A percentile compares a stretch with the other conserved stretches of the same genome.
Conservation (phyloP, 2,113 vertebrate genomes). For the Azemiops feae region DNA sequence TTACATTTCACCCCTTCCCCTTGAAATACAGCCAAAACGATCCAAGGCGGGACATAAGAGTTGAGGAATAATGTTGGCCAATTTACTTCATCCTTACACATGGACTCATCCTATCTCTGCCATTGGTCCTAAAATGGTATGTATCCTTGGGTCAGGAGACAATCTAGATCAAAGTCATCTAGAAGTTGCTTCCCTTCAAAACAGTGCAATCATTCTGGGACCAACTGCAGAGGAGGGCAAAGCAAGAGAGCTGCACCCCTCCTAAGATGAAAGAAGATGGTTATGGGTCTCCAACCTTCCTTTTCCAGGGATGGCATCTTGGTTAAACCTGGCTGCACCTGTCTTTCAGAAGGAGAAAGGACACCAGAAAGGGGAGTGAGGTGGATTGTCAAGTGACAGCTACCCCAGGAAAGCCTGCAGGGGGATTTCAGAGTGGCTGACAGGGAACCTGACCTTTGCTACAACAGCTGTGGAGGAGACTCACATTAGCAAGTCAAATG, state of each 20-base stretch:
- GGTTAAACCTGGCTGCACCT: conserved; percentile 24
- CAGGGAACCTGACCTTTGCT: conserved; percentile 28
- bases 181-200: not conserved
- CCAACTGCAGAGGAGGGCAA: not conserved
- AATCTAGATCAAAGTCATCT: not conserved
- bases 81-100: not conserved
- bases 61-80: not conserved
- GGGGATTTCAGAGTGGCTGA: conserved; percentile 24
- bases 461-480: conserved; percentile 14
- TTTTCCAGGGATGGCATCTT: not conserved
- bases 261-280: not conserved
- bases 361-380: conserved; percentile 18
- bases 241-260: not conserved
- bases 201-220: not conserved
- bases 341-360: conserved; percentile 24
- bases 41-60: not conserved
- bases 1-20: not conserved
- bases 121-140: not conserved
- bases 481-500: conserved; percentile 23
- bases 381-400: conserved; percentile 23
- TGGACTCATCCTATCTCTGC: not conserved
- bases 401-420: conserved; percentile 25
- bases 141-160: not conserved
- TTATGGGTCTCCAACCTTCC: not conserved
- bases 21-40: not conserved